phyloP scores from a whole-genome alignment of 2,888 invertebrate species.

The Tanypteryx hageni region DNA sequence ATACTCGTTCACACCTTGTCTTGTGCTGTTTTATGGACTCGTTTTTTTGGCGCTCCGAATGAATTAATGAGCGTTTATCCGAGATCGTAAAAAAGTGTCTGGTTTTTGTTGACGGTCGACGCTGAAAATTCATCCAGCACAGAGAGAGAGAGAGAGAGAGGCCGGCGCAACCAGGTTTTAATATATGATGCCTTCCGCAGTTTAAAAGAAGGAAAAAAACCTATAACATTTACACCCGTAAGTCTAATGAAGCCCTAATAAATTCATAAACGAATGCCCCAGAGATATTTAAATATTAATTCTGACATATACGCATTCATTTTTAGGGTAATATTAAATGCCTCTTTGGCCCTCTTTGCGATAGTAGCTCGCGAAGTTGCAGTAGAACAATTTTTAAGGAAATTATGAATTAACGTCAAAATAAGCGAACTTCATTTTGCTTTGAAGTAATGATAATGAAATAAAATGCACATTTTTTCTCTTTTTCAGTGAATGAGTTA shows the following conservation, averaged over 20 bases:
- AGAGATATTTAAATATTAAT: neutral
- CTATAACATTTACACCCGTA: neutral
- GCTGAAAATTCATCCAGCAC: conserved; percentile 43
- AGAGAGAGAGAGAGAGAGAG: neutral
- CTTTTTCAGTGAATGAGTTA: too few relatives aligned
- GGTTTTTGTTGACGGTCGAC: conserved; percentile 35
- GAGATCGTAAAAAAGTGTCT: conserved; percentile 44
- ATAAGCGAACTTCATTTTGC: too few relatives aligned
- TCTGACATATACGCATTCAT: too few relatives aligned
- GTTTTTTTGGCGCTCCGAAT: conserved; percentile 47
- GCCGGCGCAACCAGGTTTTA: neutral
- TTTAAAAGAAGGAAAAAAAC: neutral
- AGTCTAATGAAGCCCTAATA: neutral
- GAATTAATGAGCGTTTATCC: conserved; percentile 40
- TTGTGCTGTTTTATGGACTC: conserved; percentile 45
- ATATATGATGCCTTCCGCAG: conserved; percentile 16
- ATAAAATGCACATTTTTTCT: too few relatives aligned
- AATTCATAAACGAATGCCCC: neutral
- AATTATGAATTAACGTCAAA: too few relatives aligned
- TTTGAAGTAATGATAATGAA: too few relatives aligned
- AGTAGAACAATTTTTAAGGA: too few relatives aligned
- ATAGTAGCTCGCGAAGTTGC: too few relatives aligned
- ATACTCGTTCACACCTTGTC: conserved; percentile 36
- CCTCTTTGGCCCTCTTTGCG: too few relatives aligned
- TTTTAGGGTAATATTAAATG: too few relatives aligned